Percentiles rank a stretch among this genome's conserved stretches.
phyloP scores from a whole-genome alignment of 1,140 invertebrate genomes.

The Saccostrea echinata region DNA sequence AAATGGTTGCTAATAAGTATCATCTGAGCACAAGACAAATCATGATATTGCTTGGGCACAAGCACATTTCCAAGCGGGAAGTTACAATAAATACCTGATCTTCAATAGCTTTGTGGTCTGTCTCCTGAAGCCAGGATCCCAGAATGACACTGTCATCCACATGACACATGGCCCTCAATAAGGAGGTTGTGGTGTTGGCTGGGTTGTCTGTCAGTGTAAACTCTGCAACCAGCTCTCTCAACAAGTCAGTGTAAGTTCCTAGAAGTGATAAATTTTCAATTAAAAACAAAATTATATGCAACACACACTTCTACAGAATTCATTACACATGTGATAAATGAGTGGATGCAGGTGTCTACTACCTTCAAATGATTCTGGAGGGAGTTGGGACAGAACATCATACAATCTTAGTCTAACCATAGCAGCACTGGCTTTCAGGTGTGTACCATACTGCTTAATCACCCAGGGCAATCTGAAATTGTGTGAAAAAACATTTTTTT shows the following conservation, averaged over 20 bases:
- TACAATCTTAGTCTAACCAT: conserved; percentile 95
- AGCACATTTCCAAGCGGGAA: not conserved
- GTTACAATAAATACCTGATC: conserved; percentile 88
- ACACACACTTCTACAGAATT: not conserved
- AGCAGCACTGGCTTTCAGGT: conserved; percentile 95
- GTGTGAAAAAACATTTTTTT: not conserved
- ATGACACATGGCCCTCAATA: conserved; percentile 92
- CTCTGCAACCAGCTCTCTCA: conserved; percentile 94
- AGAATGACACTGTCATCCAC: conserved; percentile 89
- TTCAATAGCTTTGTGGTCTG: conserved; percentile 97
- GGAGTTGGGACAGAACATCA: conserved; percentile 91
- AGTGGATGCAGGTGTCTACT: conserved; percentile 59
- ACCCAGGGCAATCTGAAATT: conserved; percentile 87
- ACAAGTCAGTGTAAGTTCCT: conserved; percentile 79
- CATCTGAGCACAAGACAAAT: not conserved
- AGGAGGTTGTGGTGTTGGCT: conserved; percentile 95
- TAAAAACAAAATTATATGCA: not conserved
- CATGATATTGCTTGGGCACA: not conserved
- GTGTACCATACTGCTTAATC: conserved; percentile 94
- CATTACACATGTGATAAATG: not conserved
- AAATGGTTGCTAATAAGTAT: not conserved
- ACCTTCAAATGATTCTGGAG: conserved; percentile 91
- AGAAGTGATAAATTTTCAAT: not conserved
- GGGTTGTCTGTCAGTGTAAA: conserved; percentile 97
- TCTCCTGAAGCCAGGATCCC: conserved; percentile 88